Conservation (phyloP, 2,797 vertebrate genomes). For the Catostomus latipinnis region DNA sequence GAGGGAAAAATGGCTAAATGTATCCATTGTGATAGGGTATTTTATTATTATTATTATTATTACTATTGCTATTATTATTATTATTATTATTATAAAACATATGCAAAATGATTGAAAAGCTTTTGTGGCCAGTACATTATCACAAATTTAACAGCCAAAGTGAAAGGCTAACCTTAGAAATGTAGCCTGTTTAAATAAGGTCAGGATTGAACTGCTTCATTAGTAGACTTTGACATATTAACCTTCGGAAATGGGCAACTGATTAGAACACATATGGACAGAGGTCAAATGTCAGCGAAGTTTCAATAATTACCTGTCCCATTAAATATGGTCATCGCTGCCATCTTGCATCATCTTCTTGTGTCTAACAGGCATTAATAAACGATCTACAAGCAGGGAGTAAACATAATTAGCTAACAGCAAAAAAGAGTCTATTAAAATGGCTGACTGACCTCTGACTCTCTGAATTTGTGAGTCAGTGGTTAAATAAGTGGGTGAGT, state of each 20-base stretch:
- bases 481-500: slow-evolving; percentile 33
- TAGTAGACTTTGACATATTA: slow-evolving; percentile 43
- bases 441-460: slow-evolving; percentile 28
- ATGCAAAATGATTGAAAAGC: too few species aligned
- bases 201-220: slow-evolving; percentile 48
- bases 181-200: slow-evolving; percentile 28
- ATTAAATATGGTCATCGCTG: slow-evolving; percentile 19
- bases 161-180: background rate
- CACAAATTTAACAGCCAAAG: too few species aligned
- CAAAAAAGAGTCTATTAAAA: slow-evolving; percentile 35
- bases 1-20: too few species aligned
- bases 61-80: too few species aligned
- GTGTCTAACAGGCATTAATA: slow-evolving; percentile 45
- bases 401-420: slow-evolving; percentile 33
- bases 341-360: slow-evolving; percentile 38
- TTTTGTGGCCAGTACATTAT: too few species aligned
- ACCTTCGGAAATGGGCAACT: slow-evolving; percentile 16
- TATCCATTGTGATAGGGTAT: too few species aligned
- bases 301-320: slow-evolving; percentile 34
- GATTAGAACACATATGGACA: slow-evolving; percentile 27
- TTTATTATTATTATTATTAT: too few species aligned
- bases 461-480: slow-evolving; percentile 23
- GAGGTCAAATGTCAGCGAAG: slow-evolving; percentile 38
- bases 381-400: slow-evolving; percentile 23
- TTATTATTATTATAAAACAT: too few species aligned